Percentiles rank a stretch among this genome's conserved stretches.
Evolutionary conservation across 1,140 invertebrate species (phyloP).

Genomic region (Drosophila navojoa): DNA sequence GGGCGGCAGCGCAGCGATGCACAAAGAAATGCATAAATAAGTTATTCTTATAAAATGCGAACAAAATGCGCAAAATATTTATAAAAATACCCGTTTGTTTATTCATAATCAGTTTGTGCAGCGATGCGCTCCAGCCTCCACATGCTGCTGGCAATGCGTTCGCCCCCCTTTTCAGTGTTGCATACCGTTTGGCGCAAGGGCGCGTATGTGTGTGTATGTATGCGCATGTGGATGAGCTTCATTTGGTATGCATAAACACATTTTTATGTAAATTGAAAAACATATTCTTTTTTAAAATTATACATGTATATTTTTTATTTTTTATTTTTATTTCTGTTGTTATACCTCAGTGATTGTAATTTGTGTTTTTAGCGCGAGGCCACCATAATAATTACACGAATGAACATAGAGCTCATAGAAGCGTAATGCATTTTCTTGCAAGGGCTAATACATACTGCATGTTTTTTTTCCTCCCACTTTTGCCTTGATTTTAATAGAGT

Average conservation of each 20-base stretch:
- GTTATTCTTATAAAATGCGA: constrained; percentile 64
- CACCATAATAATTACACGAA: background rate
- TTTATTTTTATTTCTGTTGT: constrained; percentile 8
- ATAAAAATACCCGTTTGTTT: constrained; percentile 72
- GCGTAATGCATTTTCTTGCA: background rate
- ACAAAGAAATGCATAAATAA: constrained; percentile 74
- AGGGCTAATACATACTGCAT: too few relatives aligned
- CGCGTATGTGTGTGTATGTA: constrained; percentile 9
- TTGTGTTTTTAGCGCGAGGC: background rate
- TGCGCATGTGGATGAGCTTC: constrained; percentile 48
- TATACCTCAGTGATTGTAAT: constrained; percentile 6
- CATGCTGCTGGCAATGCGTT: constrained; percentile 10
- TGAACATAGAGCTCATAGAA: too few relatives aligned
- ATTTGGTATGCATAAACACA: constrained; percentile 79
- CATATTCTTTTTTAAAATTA: constrained; percentile 44
- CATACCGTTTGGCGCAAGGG: constrained; percentile 63
- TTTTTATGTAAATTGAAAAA: constrained; percentile 81
- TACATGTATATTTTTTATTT: constrained; percentile 19
- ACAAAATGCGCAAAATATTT: constrained; percentile 58
- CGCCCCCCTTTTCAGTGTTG: constrained; percentile 29
- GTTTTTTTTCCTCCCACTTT: too few relatives aligned
- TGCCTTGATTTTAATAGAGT: too few relatives aligned
- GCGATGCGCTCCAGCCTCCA: constrained; percentile 51
- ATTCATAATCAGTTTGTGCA: constrained; percentile 82
- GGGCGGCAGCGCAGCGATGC: constrained; percentile 53